A percentile compares a stretch with the other conserved stretches of the same genome.
These are phyloP conservation scores for Erebia ligea DNA, from an alignment of 2,888 invertebrate species.

Conservation along the genomic window DNA sequence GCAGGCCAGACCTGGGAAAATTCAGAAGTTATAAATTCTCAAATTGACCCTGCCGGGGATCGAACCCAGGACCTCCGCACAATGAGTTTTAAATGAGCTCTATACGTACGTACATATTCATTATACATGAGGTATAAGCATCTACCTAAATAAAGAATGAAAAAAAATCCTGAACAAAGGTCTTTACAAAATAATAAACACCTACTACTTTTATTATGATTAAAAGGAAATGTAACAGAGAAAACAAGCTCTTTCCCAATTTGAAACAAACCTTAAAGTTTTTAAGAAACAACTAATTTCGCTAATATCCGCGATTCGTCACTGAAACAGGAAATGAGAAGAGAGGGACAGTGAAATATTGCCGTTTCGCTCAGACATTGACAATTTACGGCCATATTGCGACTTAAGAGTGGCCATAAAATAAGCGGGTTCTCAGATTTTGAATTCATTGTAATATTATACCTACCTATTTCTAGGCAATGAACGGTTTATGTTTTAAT, in stretches of 20 bases:
- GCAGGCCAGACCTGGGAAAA: too few species aligned
- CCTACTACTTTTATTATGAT: slow-evolving; percentile 8
- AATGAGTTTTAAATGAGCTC: too few species aligned
- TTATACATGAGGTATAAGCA: too few species aligned
- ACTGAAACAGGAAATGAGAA: slow-evolving; percentile 39
- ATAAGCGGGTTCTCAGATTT: not conserved
- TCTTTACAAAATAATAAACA: not conserved
- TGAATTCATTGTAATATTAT: not conserved
- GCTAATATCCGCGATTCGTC: slow-evolving; percentile 27
- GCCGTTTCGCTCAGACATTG: slow-evolving; percentile 26
- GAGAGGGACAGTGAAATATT: slow-evolving; percentile 27
- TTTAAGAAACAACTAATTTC: slow-evolving; percentile 31
- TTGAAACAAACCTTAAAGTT: slow-evolving; percentile 7
- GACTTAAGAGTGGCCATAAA: not conserved
- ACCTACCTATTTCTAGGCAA: not conserved
- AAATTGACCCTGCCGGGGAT: too few species aligned
- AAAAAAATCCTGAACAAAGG: too few species aligned
- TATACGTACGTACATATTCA: too few species aligned
- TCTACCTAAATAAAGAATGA: too few species aligned
- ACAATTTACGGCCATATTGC: slow-evolving; percentile 25
- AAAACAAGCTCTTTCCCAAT: slow-evolving; percentile 4
- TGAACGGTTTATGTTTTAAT: not conserved
- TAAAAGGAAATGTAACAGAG: slow-evolving; percentile 8
- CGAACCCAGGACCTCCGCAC: too few species aligned
- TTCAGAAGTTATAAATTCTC: too few species aligned